Base-by-base conservation (phyloP, 2,113 vertebrate genomes). In the Sitta europaea region DNA sequence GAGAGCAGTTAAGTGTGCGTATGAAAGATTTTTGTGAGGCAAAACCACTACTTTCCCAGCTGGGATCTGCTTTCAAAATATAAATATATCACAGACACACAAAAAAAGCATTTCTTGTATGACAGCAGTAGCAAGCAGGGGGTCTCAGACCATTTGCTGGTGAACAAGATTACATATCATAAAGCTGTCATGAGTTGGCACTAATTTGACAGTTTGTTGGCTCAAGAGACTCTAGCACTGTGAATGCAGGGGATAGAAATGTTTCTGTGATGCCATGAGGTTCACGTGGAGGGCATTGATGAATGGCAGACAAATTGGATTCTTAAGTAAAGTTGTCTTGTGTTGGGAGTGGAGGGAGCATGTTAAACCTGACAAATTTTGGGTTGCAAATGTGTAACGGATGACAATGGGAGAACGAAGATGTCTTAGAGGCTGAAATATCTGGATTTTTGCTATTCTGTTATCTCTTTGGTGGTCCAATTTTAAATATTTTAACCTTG, bases 171-270 rank as follows among this genome's bases (percentile, higher is more conserved):
- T 96, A 96, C 95, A 95, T 97, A 97, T 97, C 96, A 97, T 97
- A 97, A 97, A 97, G 89, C 93, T 97, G 97, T 96, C 97, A 97
- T 84, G 92, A 94, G 79, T 14, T 92, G 90, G 96, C 90, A 91
- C 86, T 97, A 97, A 97, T 97, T 96, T 97, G 97, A 97, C 96
- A 97, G 95, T 93, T 96, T 94, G 94, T 96, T 97, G 96, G 94
- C 95, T 96, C 94, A 90, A 62, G 94, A 96, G 88, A 89, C 95
- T 92, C 74, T 53, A 91, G 89, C 65, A 58, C 59, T 80, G 73
- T 71, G 88, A 94, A 91, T 86, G 75, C 55, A 91, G 81, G 83
- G 90, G 94, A 95, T 90, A 80, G 96, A 92, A 96, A 94, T 90
- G 87, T 87, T 87, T 95, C 79, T 68, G 80, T 87, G 88, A 96